Evolutionary conservation across 2,888 invertebrate genomes (phyloP), one percentile per base, ranked within the genome.

Genomic region (Allophyes oxyacanthae): DNA sequence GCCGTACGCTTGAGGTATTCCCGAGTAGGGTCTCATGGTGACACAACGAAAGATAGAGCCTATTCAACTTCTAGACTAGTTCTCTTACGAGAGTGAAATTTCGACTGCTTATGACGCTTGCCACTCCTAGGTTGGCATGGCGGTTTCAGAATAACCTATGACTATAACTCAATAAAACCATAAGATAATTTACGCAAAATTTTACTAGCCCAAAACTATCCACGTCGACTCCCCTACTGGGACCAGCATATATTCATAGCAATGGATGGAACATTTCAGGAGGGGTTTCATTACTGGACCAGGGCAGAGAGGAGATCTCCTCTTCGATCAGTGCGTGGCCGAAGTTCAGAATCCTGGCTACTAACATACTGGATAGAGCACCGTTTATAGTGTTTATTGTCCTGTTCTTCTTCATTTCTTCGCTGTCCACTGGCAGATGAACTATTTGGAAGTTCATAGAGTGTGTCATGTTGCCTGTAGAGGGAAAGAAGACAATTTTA

Each of bases 321-420:
- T 82, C 76, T 30, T 82, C 68, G 34, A 82, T 67, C 1, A 86
- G 33, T 0, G 60, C 67, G 11, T 83, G 79, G 0, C 84, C 80
- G 0, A 88, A 58, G 44, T 75, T 81, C 20, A 87, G 42, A 48
- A 90, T 80, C 45, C 70, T 83, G 13, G 87, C 75, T 11, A 88
- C 64, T 11, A 90, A 56, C 2, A 80, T 52, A 38, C 78, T 81
- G 32, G 83, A 81, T 50, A 89, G 40, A 0, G 87, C 87, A 6
- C 82, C 83, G 42, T 88, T 89, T 58, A 88, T 85, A 0, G 86
- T 83, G 42, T 88, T 89, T 58, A 88, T 85, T 0, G 86, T 83
- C 36, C 71, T 77, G 55, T 82, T 85, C 58, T 52, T 70, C 44
- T 71, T 72, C 0, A 48, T 57, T 7, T 74, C 72, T 28, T 69